Conservation (phyloP, 2,888 invertebrate genomes). For the Megalurothrips usitatus region DNA sequence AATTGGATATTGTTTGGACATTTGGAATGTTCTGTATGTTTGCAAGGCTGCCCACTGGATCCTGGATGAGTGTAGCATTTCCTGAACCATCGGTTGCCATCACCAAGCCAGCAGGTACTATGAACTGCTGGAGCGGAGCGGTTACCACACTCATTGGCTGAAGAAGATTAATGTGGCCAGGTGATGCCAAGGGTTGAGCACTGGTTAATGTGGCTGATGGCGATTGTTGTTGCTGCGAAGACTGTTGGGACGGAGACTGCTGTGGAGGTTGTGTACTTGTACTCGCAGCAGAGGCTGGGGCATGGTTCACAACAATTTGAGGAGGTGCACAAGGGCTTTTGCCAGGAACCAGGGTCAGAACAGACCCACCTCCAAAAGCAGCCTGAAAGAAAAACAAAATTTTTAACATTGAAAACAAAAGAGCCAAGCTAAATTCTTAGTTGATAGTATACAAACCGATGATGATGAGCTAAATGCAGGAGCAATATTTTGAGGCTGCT, state of each 20-base stretch:
- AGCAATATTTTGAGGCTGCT: conserved; percentile 14
- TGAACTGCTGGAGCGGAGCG: conserved; percentile 75
- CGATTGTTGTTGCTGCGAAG: neutral
- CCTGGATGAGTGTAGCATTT: conserved; percentile 66
- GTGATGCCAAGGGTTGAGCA: neutral
- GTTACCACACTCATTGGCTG: conserved; percentile 79
- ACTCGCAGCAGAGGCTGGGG: neutral
- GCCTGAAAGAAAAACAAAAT: neutral
- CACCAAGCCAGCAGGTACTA: conserved; percentile 79
- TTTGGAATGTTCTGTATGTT: conserved; percentile 4
- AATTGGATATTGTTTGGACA: neutral
- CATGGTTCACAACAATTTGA: conserved; percentile 4
- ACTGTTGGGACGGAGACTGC: neutral
- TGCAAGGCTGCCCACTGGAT: conserved; percentile 51
- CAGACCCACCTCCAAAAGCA: neutral
- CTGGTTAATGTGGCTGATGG: neutral
- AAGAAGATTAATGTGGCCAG: conserved; percentile 42
- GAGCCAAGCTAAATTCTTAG: too few relatives aligned
- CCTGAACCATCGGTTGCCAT: conserved; percentile 68
- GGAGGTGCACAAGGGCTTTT: conserved; percentile 2
- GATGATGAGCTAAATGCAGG: conserved; percentile 4
- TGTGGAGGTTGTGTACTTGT: neutral
- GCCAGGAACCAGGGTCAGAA: neutral
- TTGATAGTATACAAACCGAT: neutral
- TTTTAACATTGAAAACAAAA: too few relatives aligned